phyloP scores from a whole-genome alignment of 2,888 invertebrate genomes.

The Eretmocerus hayati region DNA sequence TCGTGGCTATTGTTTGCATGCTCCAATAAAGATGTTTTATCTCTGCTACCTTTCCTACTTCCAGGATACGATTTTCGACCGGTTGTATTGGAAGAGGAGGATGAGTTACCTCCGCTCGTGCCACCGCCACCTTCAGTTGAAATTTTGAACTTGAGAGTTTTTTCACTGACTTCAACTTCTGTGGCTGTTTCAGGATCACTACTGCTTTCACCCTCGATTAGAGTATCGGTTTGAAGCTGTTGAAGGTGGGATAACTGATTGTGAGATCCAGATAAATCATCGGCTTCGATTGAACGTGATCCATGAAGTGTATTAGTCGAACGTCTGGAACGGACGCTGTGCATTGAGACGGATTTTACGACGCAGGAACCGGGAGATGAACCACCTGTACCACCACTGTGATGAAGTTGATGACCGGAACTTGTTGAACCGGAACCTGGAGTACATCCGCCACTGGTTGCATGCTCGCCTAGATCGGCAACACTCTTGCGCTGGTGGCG shows the following conservation, averaged over 20 bases:
- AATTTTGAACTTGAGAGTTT: slow-evolving; percentile 68
- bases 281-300: slow-evolving; percentile 42
- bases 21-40: slow-evolving; percentile 49
- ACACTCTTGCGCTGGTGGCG: slow-evolving; percentile 56
- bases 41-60: slow-evolving; percentile 63
- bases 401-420: background rate
- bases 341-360: slow-evolving; percentile 44
- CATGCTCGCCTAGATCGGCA: slow-evolving; percentile 37
- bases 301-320: slow-evolving; percentile 44
- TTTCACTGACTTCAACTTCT: slow-evolving; percentile 68
- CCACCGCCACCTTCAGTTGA: slow-evolving; percentile 59
- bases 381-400: slow-evolving; percentile 22
- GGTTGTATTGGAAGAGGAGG: slow-evolving; percentile 26
- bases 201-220: slow-evolving; percentile 38
- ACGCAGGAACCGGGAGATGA: slow-evolving; percentile 23
- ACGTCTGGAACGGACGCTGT: slow-evolving; percentile 45
- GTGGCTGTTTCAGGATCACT: slow-evolving; percentile 63
- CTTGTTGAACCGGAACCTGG: too few species aligned
- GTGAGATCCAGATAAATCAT: slow-evolving; percentile 29
- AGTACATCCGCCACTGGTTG: too few species aligned
- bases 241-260: too few species aligned
- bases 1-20: slow-evolving; percentile 47
- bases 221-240: background rate
- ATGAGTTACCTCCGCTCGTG: slow-evolving; percentile 31
- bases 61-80: slow-evolving; percentile 60